Percentiles rank a stretch among this genome's conserved stretches.
Conservation (phyloP, 2,113 vertebrate species). For the Lagopus leucura region DNA sequence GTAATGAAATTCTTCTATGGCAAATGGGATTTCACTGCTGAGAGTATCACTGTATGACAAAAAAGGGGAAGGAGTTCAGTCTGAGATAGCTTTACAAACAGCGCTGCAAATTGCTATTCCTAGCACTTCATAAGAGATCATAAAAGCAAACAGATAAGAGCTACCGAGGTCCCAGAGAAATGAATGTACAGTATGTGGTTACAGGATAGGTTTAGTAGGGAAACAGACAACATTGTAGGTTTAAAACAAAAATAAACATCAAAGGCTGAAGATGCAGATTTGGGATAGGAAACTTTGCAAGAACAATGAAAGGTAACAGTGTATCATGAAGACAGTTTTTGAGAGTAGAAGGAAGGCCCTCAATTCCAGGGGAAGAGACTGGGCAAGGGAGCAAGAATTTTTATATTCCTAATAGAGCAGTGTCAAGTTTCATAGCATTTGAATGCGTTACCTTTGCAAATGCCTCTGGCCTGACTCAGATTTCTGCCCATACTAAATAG, state of each 20-base stretch:
- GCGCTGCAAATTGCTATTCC: constrained; percentile 73
- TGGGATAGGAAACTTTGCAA: constrained; percentile 62
- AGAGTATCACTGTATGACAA: constrained; percentile 6
- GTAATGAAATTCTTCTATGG: constrained; percentile 54
- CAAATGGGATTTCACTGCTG: constrained; percentile 53
- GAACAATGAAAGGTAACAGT: constrained; percentile 43
- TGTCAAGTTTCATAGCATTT: background rate
- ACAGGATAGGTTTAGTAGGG: constrained; percentile 67
- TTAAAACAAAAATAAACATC: constrained; percentile 64
- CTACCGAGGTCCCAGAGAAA: constrained; percentile 71
- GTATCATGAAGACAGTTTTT: constrained; percentile 1
- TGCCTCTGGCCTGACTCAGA: background rate
- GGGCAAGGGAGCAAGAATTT: background rate
- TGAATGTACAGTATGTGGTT: constrained; percentile 70
- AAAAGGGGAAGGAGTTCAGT: constrained; percentile 53
- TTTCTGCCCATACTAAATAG: background rate
- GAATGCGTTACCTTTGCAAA: background rate
- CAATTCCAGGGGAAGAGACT: background rate
- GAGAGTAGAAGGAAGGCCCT: background rate
- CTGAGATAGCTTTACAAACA: constrained; percentile 71
- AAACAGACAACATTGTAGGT: constrained; percentile 13
- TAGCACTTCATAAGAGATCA: constrained; percentile 73
- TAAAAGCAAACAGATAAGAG: constrained; percentile 75
- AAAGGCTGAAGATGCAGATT: constrained; percentile 65
- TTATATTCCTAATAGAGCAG: background rate